A percentile compares a stretch with the other conserved stretches of the same genome.
These are phyloP conservation scores for Pteria penguin DNA, from an alignment of 2,888 invertebrate genomes.

Conservation along the genomic window DNA sequence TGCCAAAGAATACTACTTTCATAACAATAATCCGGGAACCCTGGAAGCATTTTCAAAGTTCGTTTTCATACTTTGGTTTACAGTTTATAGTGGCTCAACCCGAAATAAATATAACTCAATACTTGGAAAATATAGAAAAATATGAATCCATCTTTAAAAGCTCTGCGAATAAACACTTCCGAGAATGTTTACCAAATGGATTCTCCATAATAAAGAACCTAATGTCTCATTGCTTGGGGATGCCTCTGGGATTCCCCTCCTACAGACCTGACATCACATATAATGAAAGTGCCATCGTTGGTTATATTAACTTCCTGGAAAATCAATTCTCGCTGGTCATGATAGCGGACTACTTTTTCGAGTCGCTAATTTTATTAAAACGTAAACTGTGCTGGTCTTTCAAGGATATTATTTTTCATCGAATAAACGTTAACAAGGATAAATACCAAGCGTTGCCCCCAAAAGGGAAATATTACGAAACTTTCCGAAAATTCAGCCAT, in stretches of 20 bases:
- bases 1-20: constrained; percentile 70
- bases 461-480: constrained; percentile 47
- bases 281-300: constrained; percentile 48
- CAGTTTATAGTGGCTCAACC: constrained; percentile 60
- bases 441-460: constrained; percentile 36
- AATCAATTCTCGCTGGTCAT: constrained; percentile 72
- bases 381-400: constrained; percentile 77
- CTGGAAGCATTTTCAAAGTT: constrained; percentile 72
- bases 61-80: constrained; percentile 74
- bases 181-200: constrained; percentile 73
- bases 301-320: constrained; percentile 66
- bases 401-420: constrained; percentile 74
- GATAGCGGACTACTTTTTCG: constrained; percentile 77
- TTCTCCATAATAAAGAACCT: constrained; percentile 75
- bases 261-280: constrained; percentile 57
- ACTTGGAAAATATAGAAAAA: constrained; percentile 65
- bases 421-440: constrained; percentile 60
- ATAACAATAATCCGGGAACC: constrained; percentile 76
- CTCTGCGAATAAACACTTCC: constrained; percentile 41
- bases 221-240: constrained; percentile 75
- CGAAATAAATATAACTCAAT: constrained; percentile 60
- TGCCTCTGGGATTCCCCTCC: constrained; percentile 73
- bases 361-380: constrained; percentile 76
- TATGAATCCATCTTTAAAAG: constrained; percentile 71
- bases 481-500: constrained; percentile 70